Evolutionary conservation across 2,113 vertebrate species (phyloP).

Genomic region (Zeus faber): DNA sequence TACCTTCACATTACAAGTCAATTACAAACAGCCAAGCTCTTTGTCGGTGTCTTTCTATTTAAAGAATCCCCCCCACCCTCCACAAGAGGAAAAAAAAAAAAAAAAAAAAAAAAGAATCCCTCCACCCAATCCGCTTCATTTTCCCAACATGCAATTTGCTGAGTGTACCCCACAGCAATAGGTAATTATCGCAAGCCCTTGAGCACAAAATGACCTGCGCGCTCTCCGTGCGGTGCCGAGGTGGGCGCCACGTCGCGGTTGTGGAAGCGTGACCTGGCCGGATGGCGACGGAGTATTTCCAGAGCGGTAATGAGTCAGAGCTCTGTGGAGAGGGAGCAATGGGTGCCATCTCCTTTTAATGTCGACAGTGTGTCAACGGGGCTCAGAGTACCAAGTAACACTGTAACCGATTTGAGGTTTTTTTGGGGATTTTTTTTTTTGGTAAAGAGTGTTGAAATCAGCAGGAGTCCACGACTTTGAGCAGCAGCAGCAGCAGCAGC

Average conservation of each 20-base stretch:
- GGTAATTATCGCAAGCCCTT: conserved; percentile 50
- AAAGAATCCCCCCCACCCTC: conserved; percentile 21
- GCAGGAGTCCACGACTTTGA: too few species aligned
- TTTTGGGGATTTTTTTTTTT: too few species aligned
- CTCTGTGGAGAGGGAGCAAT: conserved; percentile 14
- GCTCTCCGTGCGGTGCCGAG: conserved; percentile 22
- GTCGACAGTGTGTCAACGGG: too few species aligned
- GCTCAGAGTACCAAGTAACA: too few species aligned
- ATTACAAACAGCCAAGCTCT: conserved; percentile 36
- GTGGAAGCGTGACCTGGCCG: conserved; percentile 22
- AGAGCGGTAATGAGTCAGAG: conserved; percentile 15
- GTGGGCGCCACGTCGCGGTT: conserved; percentile 15
- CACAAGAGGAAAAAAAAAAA: too few species aligned
- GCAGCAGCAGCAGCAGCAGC: too few species aligned
- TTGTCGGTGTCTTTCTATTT: conserved; percentile 14
- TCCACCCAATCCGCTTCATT: conserved; percentile 32
- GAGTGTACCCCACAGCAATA: conserved; percentile 26
- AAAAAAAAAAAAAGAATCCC: too few species aligned
- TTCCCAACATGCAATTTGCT: conserved; percentile 27
- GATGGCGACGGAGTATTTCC: conserved; percentile 10
- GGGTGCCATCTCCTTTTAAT: too few species aligned
- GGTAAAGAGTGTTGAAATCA: too few species aligned
- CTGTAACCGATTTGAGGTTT: too few species aligned
- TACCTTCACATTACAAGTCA: conserved; percentile 49
- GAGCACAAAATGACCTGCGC: conserved; percentile 46